Evolutionary conservation across 1,140 invertebrate species (phyloP), one percentile per base, ranked within the genome.

Genomic region (Archegozetes longisetosus): DNA sequence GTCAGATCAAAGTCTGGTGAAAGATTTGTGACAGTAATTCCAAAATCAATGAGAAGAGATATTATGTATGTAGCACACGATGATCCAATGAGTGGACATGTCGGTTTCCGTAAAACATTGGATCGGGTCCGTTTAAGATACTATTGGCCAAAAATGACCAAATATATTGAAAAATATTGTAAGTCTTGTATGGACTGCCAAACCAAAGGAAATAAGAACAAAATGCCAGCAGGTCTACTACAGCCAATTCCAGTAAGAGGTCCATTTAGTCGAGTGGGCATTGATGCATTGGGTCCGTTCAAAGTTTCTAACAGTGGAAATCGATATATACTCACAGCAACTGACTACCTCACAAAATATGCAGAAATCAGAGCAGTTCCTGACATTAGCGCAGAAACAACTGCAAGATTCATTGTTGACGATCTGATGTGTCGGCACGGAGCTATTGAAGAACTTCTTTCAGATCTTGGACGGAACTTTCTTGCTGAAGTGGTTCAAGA

Each of bases 371-470:
- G 50, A 61, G 58, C 67, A 6, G 9, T 66, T 2, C 50, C 55
- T 20, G 48, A 66, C 51, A 61, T 3, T 9, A 28, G 2, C 0
- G 25, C 60, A 27, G 1, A 13, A 0, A 23, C 24, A 3, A 28
- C 46, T 1, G 46, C 65, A 3, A 20, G 60, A 32, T 65, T 67
- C 9, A 63, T 76, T 9, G 62, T 64, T n/a, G 12, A 61, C 1
- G 27, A 54, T 1, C 74, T 71, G 69, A 67, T 74, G 20, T 22
- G 49, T 1, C 59, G 69, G 9, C 75, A 70, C 62, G 73, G 74
- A 1, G 22, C 40, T 50, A 66, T 66, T 0, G 2, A 2, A 0
- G 22, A 9, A n/a, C 66, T 76, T 6, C 73, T 70, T 0, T 32
- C 47, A 9, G 61, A 62, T 52, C 28, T 49, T 14, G 61, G 56